Evolutionary conservation across 2,797 vertebrate genomes (phyloP).

Genomic region (Peromyscus melanophrys): DNA sequence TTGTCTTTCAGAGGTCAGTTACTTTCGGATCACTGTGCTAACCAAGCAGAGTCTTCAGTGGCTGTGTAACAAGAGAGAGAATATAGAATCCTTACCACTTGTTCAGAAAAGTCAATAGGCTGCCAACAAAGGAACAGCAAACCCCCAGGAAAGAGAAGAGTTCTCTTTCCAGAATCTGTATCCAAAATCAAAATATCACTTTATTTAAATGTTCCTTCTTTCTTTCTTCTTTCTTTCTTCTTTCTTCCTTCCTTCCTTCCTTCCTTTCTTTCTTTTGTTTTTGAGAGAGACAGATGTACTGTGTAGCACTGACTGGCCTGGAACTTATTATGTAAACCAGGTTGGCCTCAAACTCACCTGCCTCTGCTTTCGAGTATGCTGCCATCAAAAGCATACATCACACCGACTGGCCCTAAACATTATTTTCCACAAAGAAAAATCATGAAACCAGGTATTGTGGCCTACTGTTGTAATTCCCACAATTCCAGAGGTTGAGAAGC

Average conservation of each 20-base stretch:
- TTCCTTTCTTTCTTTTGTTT: not conserved
- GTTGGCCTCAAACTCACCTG: not conserved
- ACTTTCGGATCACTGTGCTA: not conserved
- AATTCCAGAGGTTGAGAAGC: not conserved
- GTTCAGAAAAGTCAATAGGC: not conserved
- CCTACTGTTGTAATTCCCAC: not conserved
- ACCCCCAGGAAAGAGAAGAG: not conserved
- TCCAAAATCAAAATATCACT: not conserved
- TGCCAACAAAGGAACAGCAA: not conserved
- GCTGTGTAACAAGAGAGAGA: not conserved
- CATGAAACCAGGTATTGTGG: not conserved
- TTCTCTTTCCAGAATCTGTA: not conserved
- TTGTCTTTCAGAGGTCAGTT: not conserved
- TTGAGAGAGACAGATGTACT: not conserved
- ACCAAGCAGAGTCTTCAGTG: not conserved
- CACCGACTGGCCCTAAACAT: not conserved
- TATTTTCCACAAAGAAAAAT: constrained; percentile 17
- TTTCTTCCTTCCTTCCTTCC: not conserved
- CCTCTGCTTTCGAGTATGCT: not conserved
- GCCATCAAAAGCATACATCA: not conserved
- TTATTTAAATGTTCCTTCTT: not conserved
- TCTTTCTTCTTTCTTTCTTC: not conserved
- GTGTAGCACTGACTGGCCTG: not conserved
- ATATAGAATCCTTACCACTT: not conserved
- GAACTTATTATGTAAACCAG: not conserved